These are phyloP conservation scores for Micrasema longulum DNA, from an alignment of 1,140 invertebrate species.

Conservation along the genomic window DNA sequence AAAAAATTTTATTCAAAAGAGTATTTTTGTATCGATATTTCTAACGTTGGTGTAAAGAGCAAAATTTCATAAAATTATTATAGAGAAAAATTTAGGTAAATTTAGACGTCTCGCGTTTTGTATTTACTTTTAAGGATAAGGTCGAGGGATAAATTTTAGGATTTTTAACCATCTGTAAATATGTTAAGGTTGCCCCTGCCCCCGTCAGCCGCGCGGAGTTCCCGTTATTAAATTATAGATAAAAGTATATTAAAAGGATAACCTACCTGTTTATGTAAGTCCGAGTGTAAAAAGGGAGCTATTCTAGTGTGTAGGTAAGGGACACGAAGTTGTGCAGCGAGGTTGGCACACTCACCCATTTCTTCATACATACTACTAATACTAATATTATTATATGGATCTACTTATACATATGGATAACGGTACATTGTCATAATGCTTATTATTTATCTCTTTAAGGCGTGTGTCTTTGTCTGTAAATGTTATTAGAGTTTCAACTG, in stretches of 20 bases:
- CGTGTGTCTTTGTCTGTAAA: slow-evolving; percentile 70
- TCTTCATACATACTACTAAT: slow-evolving; percentile 45
- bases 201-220: slow-evolving; percentile 58
- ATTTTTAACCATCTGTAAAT: slow-evolving; percentile 69
- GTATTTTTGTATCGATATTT: slow-evolving; percentile 72
- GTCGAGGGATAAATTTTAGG: slow-evolving; percentile 54
- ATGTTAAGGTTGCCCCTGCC: slow-evolving; percentile 56
- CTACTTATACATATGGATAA: slow-evolving; percentile 58
- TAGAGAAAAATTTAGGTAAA: slow-evolving; percentile 68
- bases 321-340: slow-evolving; percentile 12
- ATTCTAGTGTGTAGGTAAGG: slow-evolving; percentile 44
- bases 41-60: slow-evolving; percentile 69
- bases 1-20: slow-evolving; percentile 70
- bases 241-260: slow-evolving; percentile 58
- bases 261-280: slow-evolving; percentile 70
- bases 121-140: slow-evolving; percentile 68
- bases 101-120: slow-evolving; percentile 69
- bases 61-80: slow-evolving; percentile 67
- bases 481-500: slow-evolving; percentile 67
- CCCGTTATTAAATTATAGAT: slow-evolving; percentile 65
- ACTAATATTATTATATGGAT: slow-evolving; percentile 66
- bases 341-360: slow-evolving; percentile 51
- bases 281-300: slow-evolving; percentile 62
- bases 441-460: slow-evolving; percentile 66
- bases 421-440: slow-evolving; percentile 70